A percentile compares a stretch with the other conserved stretches of the same genome.
These are phyloP conservation scores for Dorcus parallelipipedus DNA, from an alignment of 2,888 invertebrate genomes.

Conservation along the genomic window DNA sequence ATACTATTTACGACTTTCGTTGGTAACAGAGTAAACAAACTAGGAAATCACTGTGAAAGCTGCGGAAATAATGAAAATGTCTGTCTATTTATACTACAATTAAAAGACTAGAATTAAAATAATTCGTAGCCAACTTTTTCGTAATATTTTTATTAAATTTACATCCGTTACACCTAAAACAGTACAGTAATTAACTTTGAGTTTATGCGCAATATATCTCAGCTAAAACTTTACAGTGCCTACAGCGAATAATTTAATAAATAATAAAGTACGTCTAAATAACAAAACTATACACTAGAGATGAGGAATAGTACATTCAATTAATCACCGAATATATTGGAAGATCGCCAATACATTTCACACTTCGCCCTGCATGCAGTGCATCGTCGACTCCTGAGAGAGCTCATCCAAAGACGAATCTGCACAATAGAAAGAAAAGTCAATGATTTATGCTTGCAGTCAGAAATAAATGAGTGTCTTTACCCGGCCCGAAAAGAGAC, in stretches of 20 bases:
- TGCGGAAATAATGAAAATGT: too few relatives aligned
- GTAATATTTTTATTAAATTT: slow-evolving; percentile 22
- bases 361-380: slow-evolving; percentile 81
- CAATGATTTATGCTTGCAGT: slow-evolving; percentile 2
- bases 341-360: slow-evolving; percentile 41
- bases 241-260: slow-evolving; percentile 30
- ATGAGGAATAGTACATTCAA: slow-evolving; percentile 39
- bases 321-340: slow-evolving; percentile 39
- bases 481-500: slow-evolving; percentile 36
- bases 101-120: too few relatives aligned
- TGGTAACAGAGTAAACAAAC: too few relatives aligned
- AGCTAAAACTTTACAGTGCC: slow-evolving; percentile 13
- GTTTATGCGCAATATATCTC: slow-evolving; percentile 23
- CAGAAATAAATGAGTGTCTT: slow-evolving; percentile 4
- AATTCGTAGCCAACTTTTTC: slow-evolving; percentile 1
- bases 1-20: too few relatives aligned
- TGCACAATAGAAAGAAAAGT: slow-evolving; percentile 43
- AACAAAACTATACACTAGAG: slow-evolving; percentile 33
- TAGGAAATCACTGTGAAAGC: too few relatives aligned
- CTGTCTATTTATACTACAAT: background rate
- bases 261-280: slow-evolving; percentile 39
- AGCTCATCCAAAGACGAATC: slow-evolving; percentile 84
- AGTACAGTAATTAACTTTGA: slow-evolving; percentile 41
- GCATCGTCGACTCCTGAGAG: slow-evolving; percentile 82
- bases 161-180: slow-evolving; percentile 38